A percentile compares a stretch with the other conserved stretches of the same genome.
Conservation (phyloP, 2,797 vertebrate species). For the Parotocinclus haroldoi region DNA sequence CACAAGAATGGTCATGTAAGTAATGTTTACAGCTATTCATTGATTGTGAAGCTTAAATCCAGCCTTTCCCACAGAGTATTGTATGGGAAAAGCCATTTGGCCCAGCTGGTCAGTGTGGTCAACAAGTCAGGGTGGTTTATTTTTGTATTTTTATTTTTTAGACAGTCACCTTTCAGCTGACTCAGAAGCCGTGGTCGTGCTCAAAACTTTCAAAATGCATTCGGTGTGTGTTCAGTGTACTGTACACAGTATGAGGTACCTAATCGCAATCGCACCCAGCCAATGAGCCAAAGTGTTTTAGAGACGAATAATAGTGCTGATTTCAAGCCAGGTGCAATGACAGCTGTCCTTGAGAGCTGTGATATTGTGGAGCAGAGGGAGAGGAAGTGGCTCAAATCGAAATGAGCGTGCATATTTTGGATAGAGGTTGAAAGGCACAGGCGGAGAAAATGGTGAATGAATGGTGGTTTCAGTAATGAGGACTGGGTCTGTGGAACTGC, state of each 20-base stretch:
- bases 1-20: too few species aligned
- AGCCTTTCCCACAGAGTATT: too few species aligned
- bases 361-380: slow-evolving; percentile 24
- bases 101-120: neutral
- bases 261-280: too few species aligned
- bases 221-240: too few species aligned
- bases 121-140: slow-evolving; percentile 31
- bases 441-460: slow-evolving; percentile 14
- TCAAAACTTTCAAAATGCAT: neutral
- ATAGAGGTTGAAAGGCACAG: slow-evolving; percentile 14
- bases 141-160: slow-evolving; percentile 4
- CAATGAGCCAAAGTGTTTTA: neutral
- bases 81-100: too few species aligned
- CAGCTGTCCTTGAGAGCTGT: slow-evolving; percentile 29
- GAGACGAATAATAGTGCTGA: neutral
- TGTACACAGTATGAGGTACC: neutral
- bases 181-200: slow-evolving; percentile 9
- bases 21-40: too few species aligned
- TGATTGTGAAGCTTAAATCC: too few species aligned
- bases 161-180: slow-evolving; percentile 9
- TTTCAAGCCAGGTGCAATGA: slow-evolving; percentile 25
- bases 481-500: slow-evolving; percentile 6
- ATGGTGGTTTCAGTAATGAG: neutral
- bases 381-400: slow-evolving; percentile 7
- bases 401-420: slow-evolving; percentile 1